Percentiles rank a stretch among this genome's conserved stretches.
Conservation (phyloP, 1,140 invertebrate species). For the Euborellia annulipes region DNA sequence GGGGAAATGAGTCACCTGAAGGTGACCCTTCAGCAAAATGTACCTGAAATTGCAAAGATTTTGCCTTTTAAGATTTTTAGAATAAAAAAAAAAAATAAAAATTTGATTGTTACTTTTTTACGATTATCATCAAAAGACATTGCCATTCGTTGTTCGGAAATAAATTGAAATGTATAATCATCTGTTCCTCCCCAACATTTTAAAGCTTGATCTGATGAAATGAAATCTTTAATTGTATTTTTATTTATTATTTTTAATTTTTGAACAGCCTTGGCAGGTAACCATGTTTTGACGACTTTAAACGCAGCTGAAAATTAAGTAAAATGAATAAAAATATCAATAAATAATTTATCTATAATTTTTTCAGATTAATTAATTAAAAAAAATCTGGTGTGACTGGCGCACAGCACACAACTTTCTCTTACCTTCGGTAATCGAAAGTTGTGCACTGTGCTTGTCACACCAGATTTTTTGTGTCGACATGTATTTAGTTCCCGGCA, state of each 20-base stretch:
- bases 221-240: constrained; percentile 55
- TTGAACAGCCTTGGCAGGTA: constrained; percentile 76
- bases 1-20: no score
- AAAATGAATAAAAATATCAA: no score
- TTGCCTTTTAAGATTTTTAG: background rate
- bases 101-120: constrained; percentile 32
- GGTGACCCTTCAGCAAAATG: constrained; percentile 41
- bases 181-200: constrained; percentile 74
- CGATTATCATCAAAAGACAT: constrained; percentile 22
- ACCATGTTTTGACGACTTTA: constrained; percentile 76
- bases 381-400: no score
- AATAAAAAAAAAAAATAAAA: constrained; percentile 6
- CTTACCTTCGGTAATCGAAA: no score
- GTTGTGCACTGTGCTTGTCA: no score
- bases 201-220: constrained; percentile 55
- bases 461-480: no score
- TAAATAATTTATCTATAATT: no score
- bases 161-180: constrained; percentile 53
- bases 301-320: constrained; percentile 77
- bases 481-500: no score
- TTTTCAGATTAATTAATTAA: no score
- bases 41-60: constrained; percentile 25
- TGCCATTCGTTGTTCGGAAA: constrained; percentile 34
- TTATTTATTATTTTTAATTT: constrained; percentile 81
- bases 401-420: no score